Percentiles rank a stretch among this genome's conserved stretches.
These are phyloP conservation scores for Mormyrops boulengeri DNA, from an alignment of 2,797 vertebrate species.

Conservation along the genomic window DNA sequence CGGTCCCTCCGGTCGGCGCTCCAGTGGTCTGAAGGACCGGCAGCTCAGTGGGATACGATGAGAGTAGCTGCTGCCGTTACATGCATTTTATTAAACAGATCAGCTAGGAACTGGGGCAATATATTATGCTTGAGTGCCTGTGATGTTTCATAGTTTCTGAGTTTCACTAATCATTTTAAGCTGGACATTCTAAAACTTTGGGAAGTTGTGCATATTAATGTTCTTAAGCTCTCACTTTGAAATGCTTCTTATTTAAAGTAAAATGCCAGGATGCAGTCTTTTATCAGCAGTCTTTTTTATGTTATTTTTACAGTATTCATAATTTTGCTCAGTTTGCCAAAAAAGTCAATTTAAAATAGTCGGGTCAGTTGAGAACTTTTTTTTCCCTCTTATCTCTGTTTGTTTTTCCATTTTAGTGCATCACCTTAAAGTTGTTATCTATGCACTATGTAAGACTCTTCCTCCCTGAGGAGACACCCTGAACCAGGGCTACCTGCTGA, in stretches of 20 bases:
- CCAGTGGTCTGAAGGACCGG: background rate
- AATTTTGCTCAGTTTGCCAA: background rate
- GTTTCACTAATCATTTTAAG: background rate
- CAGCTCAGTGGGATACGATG: background rate
- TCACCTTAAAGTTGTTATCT: background rate
- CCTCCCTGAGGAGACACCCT: slow-evolving; percentile 8
- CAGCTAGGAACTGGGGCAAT: background rate
- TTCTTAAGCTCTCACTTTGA: background rate
- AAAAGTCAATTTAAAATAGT: background rate
- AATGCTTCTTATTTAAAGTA: background rate
- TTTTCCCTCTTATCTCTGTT: background rate
- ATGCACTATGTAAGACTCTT: background rate
- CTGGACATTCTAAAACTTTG: background rate
- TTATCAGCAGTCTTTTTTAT: background rate
- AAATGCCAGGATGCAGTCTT: background rate
- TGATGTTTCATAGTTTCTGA: background rate
- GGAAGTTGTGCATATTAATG: background rate
- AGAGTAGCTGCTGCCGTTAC: background rate
- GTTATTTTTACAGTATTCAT: background rate
- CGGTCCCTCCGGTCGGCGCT: background rate
- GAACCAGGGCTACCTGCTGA: background rate
- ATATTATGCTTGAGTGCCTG: background rate
- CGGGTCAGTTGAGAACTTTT: background rate
- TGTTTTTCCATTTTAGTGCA: background rate
- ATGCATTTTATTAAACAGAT: background rate